Evolutionary conservation across 1,140 invertebrate genomes (phyloP), one percentile per base, ranked within the genome.

Genomic region (Teleogryllus occipitalis): DNA sequence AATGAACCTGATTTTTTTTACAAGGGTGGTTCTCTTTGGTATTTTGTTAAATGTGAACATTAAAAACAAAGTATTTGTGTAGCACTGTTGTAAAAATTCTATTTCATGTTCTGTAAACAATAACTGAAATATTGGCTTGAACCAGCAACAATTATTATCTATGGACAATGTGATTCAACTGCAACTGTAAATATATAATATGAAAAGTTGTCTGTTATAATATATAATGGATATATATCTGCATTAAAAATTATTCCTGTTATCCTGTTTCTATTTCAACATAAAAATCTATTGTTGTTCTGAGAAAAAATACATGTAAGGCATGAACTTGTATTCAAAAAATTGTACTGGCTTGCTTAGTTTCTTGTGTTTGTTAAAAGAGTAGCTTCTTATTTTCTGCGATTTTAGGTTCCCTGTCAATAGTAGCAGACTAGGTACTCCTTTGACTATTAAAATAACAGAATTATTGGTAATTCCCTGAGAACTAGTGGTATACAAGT

Each of bases 221-320:
- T 65, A 65, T 65, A 65, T 65, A 65, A 65, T 73, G 73, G 47
- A 79, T 47, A 74, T 75, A 79, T 79, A 74, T 79, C 46, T 48
- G 73, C 73, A 65, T 79, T 49, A 79, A 73, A 79, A 79, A 79
- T 74, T 75, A 75, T 75, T 73, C 65, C 73, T 77, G 76, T 74
- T 73, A 75, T 75, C 78, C 78, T 79, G 78, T 79, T 47, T 21
- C 73, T 79, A 79, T 79, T 79, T 79, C 78, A 79, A 79, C 78
- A 79, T 65, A 79, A 79, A 79, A 75, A 65, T 65, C 74, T 79
- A 54, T 75, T 73, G 76, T 46, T 76, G 47, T 72, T 74, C 46
- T 74, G 73, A 79, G 47, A 73, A 47, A 79, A 74, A 54, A 47
- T 77, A 22, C n/a, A 47, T 77, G 15, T 80, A 80, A 80, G 79